phyloP scores from a whole-genome alignment of 2,888 invertebrate species.

The Corythucha ciliata region DNA sequence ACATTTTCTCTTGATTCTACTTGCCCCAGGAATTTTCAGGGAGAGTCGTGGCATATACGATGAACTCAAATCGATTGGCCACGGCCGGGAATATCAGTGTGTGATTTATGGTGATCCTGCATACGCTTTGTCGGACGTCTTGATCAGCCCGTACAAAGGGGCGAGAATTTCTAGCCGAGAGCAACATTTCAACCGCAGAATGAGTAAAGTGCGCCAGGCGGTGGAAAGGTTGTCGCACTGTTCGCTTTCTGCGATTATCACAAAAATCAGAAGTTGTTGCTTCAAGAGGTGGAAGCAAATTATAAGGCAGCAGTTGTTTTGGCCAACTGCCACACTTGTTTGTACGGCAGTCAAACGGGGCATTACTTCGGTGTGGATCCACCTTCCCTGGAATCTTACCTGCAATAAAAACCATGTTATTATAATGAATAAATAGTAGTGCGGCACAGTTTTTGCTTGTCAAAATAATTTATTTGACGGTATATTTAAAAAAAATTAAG shows the following conservation, averaged over 20 bases:
- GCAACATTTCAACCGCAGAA: slow-evolving; percentile 1
- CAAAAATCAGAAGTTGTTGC: slow-evolving; percentile 2
- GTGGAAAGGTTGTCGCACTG: slow-evolving; percentile 3
- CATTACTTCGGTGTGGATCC: background rate
- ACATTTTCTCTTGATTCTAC: too few relatives aligned
- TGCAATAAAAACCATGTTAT: background rate
- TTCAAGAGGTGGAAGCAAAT: background rate
- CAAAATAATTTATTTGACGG: too few relatives aligned
- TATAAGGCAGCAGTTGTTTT: slow-evolving; percentile 1
- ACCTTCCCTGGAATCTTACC: background rate
- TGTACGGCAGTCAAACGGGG: slow-evolving; percentile 2
- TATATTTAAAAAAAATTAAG: too few relatives aligned
- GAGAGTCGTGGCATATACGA: too few relatives aligned
- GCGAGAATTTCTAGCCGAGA: background rate
- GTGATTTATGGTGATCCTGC: slow-evolving; percentile 7
- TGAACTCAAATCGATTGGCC: too few relatives aligned
- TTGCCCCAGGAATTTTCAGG: too few relatives aligned
- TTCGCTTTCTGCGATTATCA: slow-evolving; percentile 7
- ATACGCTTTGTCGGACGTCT: slow-evolving; percentile 5
- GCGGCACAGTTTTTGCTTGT: too few relatives aligned
- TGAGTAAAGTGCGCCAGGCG: slow-evolving; percentile 2
- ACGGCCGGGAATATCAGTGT: too few relatives aligned
- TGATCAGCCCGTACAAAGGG: background rate
- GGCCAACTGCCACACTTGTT: slow-evolving; percentile 3
- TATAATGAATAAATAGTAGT: too few relatives aligned